Base-by-base conservation (phyloP, 2,888 invertebrate species). In the Pherbina coryleti region DNA sequence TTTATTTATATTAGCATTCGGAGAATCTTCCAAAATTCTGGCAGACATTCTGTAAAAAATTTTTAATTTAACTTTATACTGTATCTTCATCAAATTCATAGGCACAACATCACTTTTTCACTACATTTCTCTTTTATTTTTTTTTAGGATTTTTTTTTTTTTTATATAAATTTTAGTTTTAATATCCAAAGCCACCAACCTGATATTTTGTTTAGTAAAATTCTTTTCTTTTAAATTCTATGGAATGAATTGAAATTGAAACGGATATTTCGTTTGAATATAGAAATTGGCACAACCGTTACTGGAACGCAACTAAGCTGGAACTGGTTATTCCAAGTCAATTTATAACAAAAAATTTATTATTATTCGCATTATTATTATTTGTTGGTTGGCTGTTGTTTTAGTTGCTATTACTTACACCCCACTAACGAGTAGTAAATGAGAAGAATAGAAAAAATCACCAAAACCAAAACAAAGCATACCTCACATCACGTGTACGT, bases 1-100 rank as follows among this genome's bases (percentile, higher is more conserved):
- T 90, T 96, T 96, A 84, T 95, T 94, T 77, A 96, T 91, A 82
- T 93, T 94, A 83, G 96, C 95, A 90, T 96, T 96, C 55, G 96
- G 96, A 82, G 96, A 96, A 87, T 95, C 92, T 84, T 92, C 92
- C 84, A 94, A 89, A 84, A 91, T 91, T 85, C 87, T 86, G 78
- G 85, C 85, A 84, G 88, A 84, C 88, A 88, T 87, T 80, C 88
- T 87, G 76, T 69, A 82, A 77, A 53, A 37, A 31, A 44, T 34
- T 78, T 71, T 60, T 49, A 9, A 5, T 19, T 49, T 31, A 8
- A 44, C 14, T 49, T 51, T 11, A 37, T 28, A n/a, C 5, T 49
- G 51, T 11, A 4, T 51, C 8, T 25, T 44, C 11, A 44, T 37
- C 8, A 44, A 44, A 44, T 14, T 11, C 3, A 11, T 14, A 11